Conservation (phyloP, 2,797 vertebrate species). For the Gastrophryne carolinensis region DNA sequence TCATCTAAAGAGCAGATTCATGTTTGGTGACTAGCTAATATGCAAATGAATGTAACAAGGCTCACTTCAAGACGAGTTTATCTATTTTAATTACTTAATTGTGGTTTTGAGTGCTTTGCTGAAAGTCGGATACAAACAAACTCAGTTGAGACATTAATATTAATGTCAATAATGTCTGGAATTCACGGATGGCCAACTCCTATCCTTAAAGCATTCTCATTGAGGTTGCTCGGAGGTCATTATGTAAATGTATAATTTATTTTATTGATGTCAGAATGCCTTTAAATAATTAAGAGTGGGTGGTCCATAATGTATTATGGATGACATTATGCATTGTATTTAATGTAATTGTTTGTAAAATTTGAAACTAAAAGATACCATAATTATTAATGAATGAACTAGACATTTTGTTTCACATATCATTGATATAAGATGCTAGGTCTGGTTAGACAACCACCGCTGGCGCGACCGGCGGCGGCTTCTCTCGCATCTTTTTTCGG, state of each 20-base stretch:
- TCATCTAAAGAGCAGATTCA: neutral
- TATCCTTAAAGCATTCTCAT: neutral
- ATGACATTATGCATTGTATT: neutral
- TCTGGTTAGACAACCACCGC: too few species aligned
- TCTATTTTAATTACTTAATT: slow-evolving; percentile 35
- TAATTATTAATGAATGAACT: too few species aligned
- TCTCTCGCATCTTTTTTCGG: too few species aligned
- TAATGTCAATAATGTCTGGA: slow-evolving; percentile 25
- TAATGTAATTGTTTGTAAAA: neutral
- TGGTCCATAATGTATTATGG: neutral
- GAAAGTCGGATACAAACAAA: slow-evolving; percentile 26
- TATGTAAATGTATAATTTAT: slow-evolving; percentile 9
- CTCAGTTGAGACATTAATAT: slow-evolving; percentile 22
- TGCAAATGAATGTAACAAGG: neutral
- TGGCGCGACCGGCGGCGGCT: too few species aligned
- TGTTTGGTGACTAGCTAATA: neutral
- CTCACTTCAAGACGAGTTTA: slow-evolving; percentile 3
- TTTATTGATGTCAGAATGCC: slow-evolving; percentile 2
- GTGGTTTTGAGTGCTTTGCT: slow-evolving; percentile 18
- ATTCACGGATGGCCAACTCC: slow-evolving; percentile 6
- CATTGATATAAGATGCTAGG: too few species aligned
- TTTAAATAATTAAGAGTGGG: neutral
- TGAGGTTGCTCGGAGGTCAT: slow-evolving; percentile 23
- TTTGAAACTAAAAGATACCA: too few species aligned
- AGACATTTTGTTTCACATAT: too few species aligned